A percentile compares a stretch with the other conserved stretches of the same genome.
phyloP scores from a whole-genome alignment of 35 echinoderm and acorn worm genomes.

The Patiria miniata region DNA sequence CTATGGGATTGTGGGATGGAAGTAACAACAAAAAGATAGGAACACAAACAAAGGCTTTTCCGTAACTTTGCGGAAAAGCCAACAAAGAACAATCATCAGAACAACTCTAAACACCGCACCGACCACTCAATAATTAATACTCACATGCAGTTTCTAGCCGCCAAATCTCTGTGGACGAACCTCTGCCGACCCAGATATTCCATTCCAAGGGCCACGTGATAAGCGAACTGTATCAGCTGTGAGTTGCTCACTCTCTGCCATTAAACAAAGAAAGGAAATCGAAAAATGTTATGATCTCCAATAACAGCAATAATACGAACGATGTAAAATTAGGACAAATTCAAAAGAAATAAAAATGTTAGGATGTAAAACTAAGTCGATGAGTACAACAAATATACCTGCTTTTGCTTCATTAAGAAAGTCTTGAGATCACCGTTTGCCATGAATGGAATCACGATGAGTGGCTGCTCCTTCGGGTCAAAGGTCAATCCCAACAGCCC shows the following conservation, averaged over 20 bases:
- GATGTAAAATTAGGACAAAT: background rate
- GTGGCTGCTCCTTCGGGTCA: conserved; percentile 1
- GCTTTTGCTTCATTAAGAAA: conserved; percentile 2
- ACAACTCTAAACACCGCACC: too few species aligned
- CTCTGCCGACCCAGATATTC: conserved; percentile 52
- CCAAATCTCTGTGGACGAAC: conserved; percentile 81
- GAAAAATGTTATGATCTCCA: background rate
- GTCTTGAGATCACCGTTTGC: conserved; percentile 24
- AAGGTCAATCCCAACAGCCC: conserved; percentile 32
- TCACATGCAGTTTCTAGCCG: conserved; percentile 80
- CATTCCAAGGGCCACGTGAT: conserved; percentile 71
- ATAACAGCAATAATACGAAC: background rate
- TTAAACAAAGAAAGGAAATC: background rate
- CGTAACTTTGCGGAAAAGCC: too few species aligned
- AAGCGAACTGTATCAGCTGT: conserved; percentile 24
- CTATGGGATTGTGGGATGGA: too few species aligned
- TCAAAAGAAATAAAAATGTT: background rate
- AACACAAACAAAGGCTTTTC: too few species aligned
- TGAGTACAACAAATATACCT: conserved; percentile 10
- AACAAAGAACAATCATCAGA: too few species aligned
- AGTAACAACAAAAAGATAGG: too few species aligned
- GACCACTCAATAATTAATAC: background rate
- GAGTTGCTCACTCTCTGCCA: background rate
- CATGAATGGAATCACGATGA: conserved; percentile 48
- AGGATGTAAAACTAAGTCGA: too few species aligned